phyloP scores from a whole-genome alignment of 2,113 vertebrate genomes.

The Phainopepla nitens region DNA sequence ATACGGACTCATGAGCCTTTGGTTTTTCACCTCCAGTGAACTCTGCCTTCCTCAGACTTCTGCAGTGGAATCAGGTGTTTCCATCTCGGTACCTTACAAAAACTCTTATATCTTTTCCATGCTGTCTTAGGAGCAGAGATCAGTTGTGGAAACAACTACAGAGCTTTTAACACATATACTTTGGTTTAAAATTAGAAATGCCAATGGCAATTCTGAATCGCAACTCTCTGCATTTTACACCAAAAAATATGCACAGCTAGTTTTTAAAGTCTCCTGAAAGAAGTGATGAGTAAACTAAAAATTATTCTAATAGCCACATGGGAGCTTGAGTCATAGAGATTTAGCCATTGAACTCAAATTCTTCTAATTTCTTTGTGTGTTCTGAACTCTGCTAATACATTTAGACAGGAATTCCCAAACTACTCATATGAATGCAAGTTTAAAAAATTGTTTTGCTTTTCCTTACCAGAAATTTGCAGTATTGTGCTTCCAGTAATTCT shows the following conservation, averaged over 20 bases:
- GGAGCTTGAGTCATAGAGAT: neutral
- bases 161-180: neutral
- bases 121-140: neutral
- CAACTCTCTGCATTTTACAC: neutral
- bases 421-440: neutral
- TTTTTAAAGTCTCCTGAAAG: neutral
- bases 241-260: neutral
- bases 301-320: neutral
- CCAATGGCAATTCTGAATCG: neutral
- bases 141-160: neutral
- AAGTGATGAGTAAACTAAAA: neutral
- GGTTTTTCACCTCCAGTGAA: neutral
- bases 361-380: neutral
- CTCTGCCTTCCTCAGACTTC: neutral
- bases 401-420: neutral
- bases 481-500: neutral
- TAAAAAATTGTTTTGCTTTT: neutral
- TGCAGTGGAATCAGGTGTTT: neutral
- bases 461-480: neutral
- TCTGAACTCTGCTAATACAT: neutral
- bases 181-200: neutral
- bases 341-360: neutral
- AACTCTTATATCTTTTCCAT: neutral
- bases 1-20: neutral
- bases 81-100: neutral